Evolutionary conservation across 1,140 invertebrate genomes (phyloP).

Genomic region (Drosophila ogumai): DNA sequence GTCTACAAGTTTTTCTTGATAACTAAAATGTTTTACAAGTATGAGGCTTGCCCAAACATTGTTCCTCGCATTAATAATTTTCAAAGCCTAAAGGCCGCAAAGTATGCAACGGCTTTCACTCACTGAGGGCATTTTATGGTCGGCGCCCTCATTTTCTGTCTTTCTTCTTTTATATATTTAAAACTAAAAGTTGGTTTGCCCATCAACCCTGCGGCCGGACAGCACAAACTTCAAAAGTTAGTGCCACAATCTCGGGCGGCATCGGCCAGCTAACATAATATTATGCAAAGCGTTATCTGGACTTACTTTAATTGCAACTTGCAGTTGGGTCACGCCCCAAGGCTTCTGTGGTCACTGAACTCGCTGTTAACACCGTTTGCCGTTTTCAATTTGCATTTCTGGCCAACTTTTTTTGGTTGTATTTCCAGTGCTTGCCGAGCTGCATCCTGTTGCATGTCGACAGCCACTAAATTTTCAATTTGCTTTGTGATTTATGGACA

Average conservation of each 20-base stretch:
- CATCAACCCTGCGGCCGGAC: slow-evolving; percentile 3
- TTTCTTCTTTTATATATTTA: background rate
- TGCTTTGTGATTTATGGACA: slow-evolving; percentile 55
- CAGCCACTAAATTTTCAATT: slow-evolving; percentile 54
- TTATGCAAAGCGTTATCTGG: slow-evolving; percentile 16
- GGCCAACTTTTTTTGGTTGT: slow-evolving; percentile 13
- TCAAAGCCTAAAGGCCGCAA: background rate
- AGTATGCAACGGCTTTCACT: background rate
- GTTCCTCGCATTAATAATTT: background rate
- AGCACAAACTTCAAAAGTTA: slow-evolving; percentile 2
- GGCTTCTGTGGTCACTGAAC: slow-evolving; percentile 51
- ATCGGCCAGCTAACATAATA: background rate
- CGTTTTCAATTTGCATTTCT: slow-evolving; percentile 49
- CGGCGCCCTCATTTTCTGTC: no score
- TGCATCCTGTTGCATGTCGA: slow-evolving; percentile 65
- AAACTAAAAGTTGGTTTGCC: slow-evolving; percentile 8
- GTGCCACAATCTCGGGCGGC: background rate
- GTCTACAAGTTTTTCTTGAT: background rate
- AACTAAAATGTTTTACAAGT: background rate
- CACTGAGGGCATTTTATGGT: background rate
- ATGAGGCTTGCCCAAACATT: background rate
- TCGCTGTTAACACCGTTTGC: slow-evolving; percentile 38
- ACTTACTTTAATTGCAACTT: slow-evolving; percentile 36
- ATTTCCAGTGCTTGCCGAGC: background rate
- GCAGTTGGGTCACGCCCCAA: slow-evolving; percentile 2